A percentile compares a stretch with the other conserved stretches of the same genome.
These are phyloP conservation scores for Tenebrosternarchus preto DNA, from an alignment of 2,113 vertebrate species.

Conservation along the genomic window DNA sequence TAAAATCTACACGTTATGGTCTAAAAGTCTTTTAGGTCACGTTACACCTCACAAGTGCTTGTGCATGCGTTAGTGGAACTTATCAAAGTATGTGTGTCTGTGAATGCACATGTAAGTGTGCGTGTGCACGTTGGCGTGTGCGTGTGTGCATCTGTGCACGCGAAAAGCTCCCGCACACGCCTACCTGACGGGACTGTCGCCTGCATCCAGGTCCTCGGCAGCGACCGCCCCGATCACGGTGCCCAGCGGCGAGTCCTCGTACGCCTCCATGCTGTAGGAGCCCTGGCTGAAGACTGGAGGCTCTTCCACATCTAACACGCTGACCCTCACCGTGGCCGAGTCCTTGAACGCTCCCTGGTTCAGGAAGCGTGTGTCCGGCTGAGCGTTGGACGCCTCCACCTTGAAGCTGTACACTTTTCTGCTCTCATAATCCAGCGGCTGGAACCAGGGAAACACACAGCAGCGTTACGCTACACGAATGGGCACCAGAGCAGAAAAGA, in stretches of 20 bases:
- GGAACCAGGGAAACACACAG: constrained; percentile 14
- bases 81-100: constrained; percentile 4
- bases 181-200: constrained; percentile 87
- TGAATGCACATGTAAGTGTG: background rate
- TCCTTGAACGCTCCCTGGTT: constrained; percentile 88
- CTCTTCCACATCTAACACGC: constrained; percentile 86
- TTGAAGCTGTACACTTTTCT: constrained; percentile 89
- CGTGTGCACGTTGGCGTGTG: background rate
- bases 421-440: constrained; percentile 90
- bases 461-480: background rate
- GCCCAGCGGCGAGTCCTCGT: constrained; percentile 85
- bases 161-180: too few species aligned
- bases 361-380: constrained; percentile 84
- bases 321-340: constrained; percentile 87
- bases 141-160: constrained; percentile 20
- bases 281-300: constrained; percentile 86
- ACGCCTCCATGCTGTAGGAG: constrained; percentile 85
- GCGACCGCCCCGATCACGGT: constrained; percentile 88
- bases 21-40: too few species aligned
- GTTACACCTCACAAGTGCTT: background rate
- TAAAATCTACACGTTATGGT: background rate
- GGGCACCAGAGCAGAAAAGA: background rate
- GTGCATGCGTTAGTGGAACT: background rate
- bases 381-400: constrained; percentile 85
- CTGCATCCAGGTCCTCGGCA: constrained; percentile 87